Evolutionary conservation across 2,113 vertebrate genomes (phyloP).

Genomic region (Pithys albifrons): DNA sequence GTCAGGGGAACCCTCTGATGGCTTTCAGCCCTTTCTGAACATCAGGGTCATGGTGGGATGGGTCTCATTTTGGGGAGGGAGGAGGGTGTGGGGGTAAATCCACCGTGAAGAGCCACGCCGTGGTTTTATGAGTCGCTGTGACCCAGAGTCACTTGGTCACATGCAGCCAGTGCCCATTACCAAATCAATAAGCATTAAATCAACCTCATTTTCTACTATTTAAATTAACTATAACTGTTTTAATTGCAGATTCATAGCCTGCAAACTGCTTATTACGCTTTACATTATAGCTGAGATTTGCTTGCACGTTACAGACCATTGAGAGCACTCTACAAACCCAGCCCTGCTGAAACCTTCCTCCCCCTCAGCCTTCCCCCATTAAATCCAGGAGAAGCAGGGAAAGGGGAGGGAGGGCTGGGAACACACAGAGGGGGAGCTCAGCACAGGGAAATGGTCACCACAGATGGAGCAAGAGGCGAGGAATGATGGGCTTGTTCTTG

Average conservation of each 20-base stretch:
- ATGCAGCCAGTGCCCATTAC: conserved; percentile 53
- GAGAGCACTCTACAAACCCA: conserved; percentile 54
- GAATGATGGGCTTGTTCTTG: neutral
- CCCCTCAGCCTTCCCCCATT: neutral
- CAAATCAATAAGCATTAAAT: conserved; percentile 65
- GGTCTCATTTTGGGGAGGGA: neutral
- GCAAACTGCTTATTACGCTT: conserved; percentile 61
- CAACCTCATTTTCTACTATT: conserved; percentile 69
- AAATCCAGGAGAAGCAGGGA: neutral
- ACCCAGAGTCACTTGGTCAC: conserved; percentile 58
- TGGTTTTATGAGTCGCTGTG: conserved; percentile 2
- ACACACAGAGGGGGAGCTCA: neutral
- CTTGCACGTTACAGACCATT: conserved; percentile 68
- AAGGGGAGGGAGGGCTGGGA: neutral
- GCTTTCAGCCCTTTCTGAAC: neutral
- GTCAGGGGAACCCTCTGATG: neutral
- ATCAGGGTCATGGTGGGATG: neutral
- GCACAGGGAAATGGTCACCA: neutral
- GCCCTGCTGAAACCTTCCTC: neutral
- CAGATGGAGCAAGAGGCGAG: neutral
- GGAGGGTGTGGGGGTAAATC: neutral
- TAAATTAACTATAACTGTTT: conserved; percentile 72
- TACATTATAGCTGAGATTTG: conserved; percentile 61
- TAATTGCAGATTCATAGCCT: conserved; percentile 67
- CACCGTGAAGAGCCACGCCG: neutral